Evolutionary conservation across 35 echinoderm and acorn worm genomes (phyloP).

Genomic region (Anneissia japonica): DNA sequence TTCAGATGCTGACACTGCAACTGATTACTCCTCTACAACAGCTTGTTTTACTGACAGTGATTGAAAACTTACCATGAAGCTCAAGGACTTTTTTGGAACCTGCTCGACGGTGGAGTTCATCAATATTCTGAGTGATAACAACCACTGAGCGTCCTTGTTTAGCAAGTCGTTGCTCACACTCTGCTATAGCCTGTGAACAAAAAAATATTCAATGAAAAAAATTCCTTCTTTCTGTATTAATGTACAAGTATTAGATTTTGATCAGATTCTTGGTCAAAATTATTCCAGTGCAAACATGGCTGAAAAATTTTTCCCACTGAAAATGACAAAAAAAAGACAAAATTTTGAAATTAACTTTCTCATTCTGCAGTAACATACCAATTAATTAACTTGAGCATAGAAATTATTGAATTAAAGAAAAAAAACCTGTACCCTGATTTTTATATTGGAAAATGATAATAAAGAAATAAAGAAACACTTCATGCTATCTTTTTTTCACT

Average conservation of each 20-base stretch:
- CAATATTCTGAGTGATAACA: constrained; percentile 96
- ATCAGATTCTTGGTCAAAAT: neutral
- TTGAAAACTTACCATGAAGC: constrained; percentile 65
- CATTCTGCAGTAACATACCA: no score
- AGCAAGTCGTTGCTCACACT: constrained; percentile 57
- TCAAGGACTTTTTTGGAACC: constrained; percentile 72
- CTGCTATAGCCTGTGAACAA: constrained; percentile 70
- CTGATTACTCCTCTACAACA: neutral
- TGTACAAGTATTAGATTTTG: neutral
- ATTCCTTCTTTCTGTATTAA: neutral
- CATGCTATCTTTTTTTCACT: no score
- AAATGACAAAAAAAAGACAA: neutral
- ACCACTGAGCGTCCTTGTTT: constrained; percentile 64
- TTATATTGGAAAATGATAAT: no score
- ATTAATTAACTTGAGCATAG: no score
- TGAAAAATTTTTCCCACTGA: neutral
- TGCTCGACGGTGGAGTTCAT: constrained; percentile 71
- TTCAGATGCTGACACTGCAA: no score
- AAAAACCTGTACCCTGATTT: no score
- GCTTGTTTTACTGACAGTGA: no score
- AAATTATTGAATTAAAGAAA: no score
- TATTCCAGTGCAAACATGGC: neutral
- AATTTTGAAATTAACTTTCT: no score
- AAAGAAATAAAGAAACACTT: no score
- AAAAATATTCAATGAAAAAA: neutral